Percentiles rank a stretch among this genome's conserved stretches.
phyloP scores from a whole-genome alignment of 2,888 invertebrate genomes.

The Didymodactylos carnosus region DNA sequence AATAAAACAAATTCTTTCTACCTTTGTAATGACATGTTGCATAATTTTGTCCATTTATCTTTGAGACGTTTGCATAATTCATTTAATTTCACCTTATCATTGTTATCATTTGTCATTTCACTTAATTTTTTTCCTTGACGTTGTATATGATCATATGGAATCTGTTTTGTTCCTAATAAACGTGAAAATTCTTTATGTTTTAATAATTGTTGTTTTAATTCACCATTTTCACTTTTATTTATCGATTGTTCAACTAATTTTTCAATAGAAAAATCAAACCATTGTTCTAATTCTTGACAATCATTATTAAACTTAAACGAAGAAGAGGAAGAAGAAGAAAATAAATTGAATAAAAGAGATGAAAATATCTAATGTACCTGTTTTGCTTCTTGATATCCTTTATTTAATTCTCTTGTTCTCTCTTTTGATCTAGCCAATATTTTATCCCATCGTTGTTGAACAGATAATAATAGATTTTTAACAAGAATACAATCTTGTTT shows the following conservation, averaged over 20 bases:
- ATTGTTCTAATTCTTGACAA: slow-evolving; percentile 68
- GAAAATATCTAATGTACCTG: slow-evolving; percentile 19
- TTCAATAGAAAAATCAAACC: slow-evolving; percentile 45
- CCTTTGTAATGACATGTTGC: slow-evolving; percentile 56
- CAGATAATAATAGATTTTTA: slow-evolving; percentile 83
- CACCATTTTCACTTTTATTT: slow-evolving; percentile 55
- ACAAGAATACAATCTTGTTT: slow-evolving; percentile 96
- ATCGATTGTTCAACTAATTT: neutral
- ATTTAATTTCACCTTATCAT: slow-evolving; percentile 60
- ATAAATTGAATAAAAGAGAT: neutral
- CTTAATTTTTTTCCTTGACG: slow-evolving; percentile 68
- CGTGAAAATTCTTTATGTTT: slow-evolving; percentile 85
- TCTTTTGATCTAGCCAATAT: slow-evolving; percentile 61
- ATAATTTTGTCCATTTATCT: slow-evolving; percentile 66
- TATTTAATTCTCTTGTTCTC: slow-evolving; percentile 6
- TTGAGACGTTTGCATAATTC: slow-evolving; percentile 74
- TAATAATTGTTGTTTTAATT: slow-evolving; percentile 55
- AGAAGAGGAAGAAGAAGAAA: neutral
- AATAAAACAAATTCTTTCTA: no score
- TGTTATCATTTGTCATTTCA: slow-evolving; percentile 66
- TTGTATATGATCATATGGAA: slow-evolving; percentile 64
- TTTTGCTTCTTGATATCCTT: slow-evolving; percentile 55
- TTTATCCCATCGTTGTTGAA: slow-evolving; percentile 92
- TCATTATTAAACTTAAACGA: slow-evolving; percentile 54
- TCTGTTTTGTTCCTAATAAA: slow-evolving; percentile 65